Evolutionary conservation across 2,888 invertebrate genomes (phyloP).

Genomic region (Cistogaster globosa): DNA sequence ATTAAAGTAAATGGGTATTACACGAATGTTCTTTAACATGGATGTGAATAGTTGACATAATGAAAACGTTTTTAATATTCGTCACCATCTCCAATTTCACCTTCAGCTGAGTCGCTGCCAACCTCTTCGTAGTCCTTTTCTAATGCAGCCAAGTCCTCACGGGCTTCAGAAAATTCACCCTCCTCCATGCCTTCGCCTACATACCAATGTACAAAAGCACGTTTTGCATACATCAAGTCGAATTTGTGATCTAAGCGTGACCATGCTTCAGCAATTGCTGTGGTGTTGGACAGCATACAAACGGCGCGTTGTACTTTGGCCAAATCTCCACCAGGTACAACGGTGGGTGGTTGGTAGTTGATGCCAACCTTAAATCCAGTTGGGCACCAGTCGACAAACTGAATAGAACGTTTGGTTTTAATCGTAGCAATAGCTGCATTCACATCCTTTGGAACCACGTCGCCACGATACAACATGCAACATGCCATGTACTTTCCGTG

Average conservation of each 20-base stretch:
- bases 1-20: no score
- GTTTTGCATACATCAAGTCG: slow-evolving; percentile 97
- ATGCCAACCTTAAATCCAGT: slow-evolving; percentile 92
- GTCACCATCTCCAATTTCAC: slow-evolving; percentile 88
- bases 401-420: slow-evolving; percentile 96
- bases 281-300: slow-evolving; percentile 98
- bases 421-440: slow-evolving; percentile 96
- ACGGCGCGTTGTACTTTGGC: slow-evolving; percentile 97
- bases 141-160: slow-evolving; percentile 92
- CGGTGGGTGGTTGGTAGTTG: slow-evolving; percentile 95
- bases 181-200: slow-evolving; percentile 95
- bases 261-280: slow-evolving; percentile 98
- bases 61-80: slow-evolving; percentile 84
- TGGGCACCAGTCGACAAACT: slow-evolving; percentile 95
- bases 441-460: slow-evolving; percentile 96
- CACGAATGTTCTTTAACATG: no score
- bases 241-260: slow-evolving; percentile 97
- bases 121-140: slow-evolving; percentile 92
- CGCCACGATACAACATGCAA: slow-evolving; percentile 96
- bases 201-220: slow-evolving; percentile 98
- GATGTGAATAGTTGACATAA: not conserved
- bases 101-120: slow-evolving; percentile 89
- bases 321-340: slow-evolving; percentile 95
- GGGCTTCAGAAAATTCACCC: slow-evolving; percentile 93
- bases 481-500: slow-evolving; percentile 97